Percentiles rank a stretch among this genome's conserved stretches.
Evolutionary conservation across 2,888 invertebrate genomes (phyloP).

Genomic region (Ornithoptera alexandrae): DNA sequence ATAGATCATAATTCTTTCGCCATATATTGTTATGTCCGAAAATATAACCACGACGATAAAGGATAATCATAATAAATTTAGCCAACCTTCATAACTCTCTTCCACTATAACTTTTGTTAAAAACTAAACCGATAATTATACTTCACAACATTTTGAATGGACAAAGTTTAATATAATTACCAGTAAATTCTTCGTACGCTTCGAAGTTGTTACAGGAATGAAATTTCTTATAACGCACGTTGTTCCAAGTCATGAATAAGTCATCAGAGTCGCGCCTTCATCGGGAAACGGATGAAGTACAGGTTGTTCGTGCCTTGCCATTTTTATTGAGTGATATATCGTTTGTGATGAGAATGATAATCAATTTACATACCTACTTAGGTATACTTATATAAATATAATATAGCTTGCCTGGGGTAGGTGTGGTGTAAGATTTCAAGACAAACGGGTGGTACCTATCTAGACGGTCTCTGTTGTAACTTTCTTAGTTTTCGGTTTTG

Average conservation of each 20-base stretch:
- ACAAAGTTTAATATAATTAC: background rate
- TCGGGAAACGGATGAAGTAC: constrained; percentile 14
- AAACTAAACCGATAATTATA: background rate
- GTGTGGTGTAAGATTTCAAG: too few relatives aligned
- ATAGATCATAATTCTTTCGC: too few relatives aligned
- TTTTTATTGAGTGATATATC: constrained; percentile 13
- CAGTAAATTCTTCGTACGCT: background rate
- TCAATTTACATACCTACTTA: background rate
- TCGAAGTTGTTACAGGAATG: background rate
- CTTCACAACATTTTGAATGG: background rate
- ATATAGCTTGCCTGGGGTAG: background rate
- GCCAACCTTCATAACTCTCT: background rate
- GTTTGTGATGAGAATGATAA: background rate
- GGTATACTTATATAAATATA: background rate
- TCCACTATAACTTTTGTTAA: background rate
- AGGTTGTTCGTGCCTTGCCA: constrained; percentile 19
- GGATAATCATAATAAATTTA: background rate
- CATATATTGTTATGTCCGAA: too few relatives aligned
- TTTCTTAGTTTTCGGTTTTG: too few relatives aligned
- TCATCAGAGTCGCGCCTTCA: constrained; percentile 15
- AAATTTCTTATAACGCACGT: constrained; percentile 11
- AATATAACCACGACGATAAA: too few relatives aligned
- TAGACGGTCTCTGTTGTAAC: too few relatives aligned
- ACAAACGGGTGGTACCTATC: too few relatives aligned
- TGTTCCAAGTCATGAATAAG: constrained; percentile 20